These are phyloP conservation scores for Seriola aureovittata DNA, from an alignment of 2,113 vertebrate genomes.

Conservation along the genomic window DNA sequence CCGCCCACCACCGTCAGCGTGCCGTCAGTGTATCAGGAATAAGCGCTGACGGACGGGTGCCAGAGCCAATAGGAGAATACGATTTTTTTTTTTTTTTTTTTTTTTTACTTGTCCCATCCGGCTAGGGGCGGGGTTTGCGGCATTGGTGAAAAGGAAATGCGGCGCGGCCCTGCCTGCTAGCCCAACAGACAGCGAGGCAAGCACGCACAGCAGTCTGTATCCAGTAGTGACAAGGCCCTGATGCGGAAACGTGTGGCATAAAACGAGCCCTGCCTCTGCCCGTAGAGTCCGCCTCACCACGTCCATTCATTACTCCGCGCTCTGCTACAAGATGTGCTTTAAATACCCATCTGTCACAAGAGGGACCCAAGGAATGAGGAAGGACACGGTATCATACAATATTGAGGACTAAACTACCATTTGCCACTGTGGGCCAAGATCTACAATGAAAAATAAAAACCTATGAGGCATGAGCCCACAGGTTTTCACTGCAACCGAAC, in stretches of 20 bases:
- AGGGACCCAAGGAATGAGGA: conserved; percentile 7
- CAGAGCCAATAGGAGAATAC: conserved; percentile 58
- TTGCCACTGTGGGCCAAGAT: not conserved
- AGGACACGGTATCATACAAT: not conserved
- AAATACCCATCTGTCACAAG: not conserved
- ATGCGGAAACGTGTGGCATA: conserved; percentile 48
- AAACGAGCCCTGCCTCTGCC: conserved; percentile 24
- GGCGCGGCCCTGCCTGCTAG: conserved; percentile 51
- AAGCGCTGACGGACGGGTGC: conserved; percentile 57
- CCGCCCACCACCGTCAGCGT: conserved; percentile 76
- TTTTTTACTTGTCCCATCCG: conserved; percentile 19
- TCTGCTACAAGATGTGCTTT: not conserved
- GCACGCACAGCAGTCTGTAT: conserved; percentile 36
- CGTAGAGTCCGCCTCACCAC: conserved; percentile 34
- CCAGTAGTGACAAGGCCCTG: conserved; percentile 44
- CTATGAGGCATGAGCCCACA: not conserved
- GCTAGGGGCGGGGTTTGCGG: conserved; percentile 66
- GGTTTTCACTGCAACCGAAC: conserved; percentile 4
- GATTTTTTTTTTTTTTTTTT: no score
- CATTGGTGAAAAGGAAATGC: conserved; percentile 73
- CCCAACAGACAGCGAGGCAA: not conserved
- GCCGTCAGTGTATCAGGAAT: conserved; percentile 58
- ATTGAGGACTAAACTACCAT: not conserved
- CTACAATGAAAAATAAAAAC: not conserved
- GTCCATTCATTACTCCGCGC: conserved; percentile 27